Conservation (phyloP, 35 echinoderm and acorn worm species). For the Heliocidaris tuberculata region DNA sequence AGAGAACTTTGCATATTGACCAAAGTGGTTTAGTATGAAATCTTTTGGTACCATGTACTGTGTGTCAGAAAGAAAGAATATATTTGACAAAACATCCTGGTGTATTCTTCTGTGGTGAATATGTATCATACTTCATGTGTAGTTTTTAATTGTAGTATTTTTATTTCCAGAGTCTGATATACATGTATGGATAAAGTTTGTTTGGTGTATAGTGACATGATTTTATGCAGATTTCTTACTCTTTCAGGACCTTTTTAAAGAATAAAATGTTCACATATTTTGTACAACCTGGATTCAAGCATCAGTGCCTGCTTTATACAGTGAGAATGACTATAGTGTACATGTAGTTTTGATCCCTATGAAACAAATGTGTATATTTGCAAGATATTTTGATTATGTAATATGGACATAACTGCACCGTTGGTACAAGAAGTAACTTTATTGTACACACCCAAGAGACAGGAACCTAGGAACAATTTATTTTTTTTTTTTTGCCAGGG, state of each 20-base stretch:
- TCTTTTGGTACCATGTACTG: background rate
- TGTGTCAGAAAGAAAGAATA: background rate
- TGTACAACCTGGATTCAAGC: background rate
- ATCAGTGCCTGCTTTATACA: background rate
- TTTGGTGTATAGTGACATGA: background rate
- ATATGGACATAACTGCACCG: too few species aligned
- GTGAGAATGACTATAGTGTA: background rate
- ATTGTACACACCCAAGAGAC: too few species aligned
- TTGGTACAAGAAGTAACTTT: too few species aligned
- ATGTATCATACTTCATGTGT: background rate
- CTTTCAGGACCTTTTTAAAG: background rate
- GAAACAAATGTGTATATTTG: too few species aligned
- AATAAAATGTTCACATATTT: background rate
- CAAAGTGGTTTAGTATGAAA: background rate
- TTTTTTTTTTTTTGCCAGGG: too few species aligned
- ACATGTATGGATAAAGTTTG: background rate
- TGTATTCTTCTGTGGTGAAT: background rate
- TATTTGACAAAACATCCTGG: background rate
- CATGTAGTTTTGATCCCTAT: too few species aligned
- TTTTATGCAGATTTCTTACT: background rate
- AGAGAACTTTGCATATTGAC: too few species aligned
- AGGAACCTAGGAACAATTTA: too few species aligned
- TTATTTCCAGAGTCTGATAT: background rate
- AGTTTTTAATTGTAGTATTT: background rate
- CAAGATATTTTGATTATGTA: too few species aligned